Conservation (phyloP, 30 jellyfish, hydroid and myxozoan species). For the Aurelia sp. region DNA sequence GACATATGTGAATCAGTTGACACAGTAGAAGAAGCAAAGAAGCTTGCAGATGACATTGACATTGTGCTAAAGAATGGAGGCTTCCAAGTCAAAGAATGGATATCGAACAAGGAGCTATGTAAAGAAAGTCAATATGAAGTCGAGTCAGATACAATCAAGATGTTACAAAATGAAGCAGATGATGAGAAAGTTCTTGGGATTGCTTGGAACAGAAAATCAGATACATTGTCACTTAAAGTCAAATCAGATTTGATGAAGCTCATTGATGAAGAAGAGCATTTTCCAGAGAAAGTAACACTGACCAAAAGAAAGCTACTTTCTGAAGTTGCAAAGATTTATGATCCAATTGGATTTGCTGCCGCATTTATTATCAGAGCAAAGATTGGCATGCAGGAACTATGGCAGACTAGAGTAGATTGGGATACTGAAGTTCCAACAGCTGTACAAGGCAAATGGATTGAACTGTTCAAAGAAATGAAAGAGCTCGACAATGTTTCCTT, state of each 20-base stretch:
- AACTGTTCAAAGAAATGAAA: conserved; percentile 51
- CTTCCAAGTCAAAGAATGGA: conserved; percentile 75
- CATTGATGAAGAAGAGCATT: conserved; percentile 59
- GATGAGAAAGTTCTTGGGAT: conserved; percentile 66
- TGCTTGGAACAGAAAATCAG: conserved; percentile 65
- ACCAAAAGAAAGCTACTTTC: conserved; percentile 67
- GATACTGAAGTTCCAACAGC: conserved; percentile 42
- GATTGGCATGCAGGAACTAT: conserved; percentile 58
- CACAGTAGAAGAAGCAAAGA: conserved; percentile 65
- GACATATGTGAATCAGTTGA: conserved; percentile 72
- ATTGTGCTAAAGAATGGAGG: conserved; percentile 67
- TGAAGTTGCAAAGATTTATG: conserved; percentile 67
- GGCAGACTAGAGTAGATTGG: conserved; percentile 70
- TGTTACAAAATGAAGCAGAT: conserved; percentile 45
- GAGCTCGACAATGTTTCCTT: conserved; percentile 57
- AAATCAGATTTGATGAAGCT: conserved; percentile 60
- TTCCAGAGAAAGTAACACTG: conserved; percentile 41
- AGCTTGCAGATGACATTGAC: conserved; percentile 42
- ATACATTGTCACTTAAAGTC: conserved; percentile 68
- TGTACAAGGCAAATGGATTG: background rate
- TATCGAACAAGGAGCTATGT: conserved; percentile 47
- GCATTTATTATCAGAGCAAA: conserved; percentile 68
- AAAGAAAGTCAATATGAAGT: conserved; percentile 17
- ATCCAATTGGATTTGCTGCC: conserved; percentile 75
- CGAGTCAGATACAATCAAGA: conserved; percentile 39